These are phyloP conservation scores for Hyperoplus immaculatus DNA, from an alignment of 2,797 vertebrate genomes.

Conservation along the genomic window DNA sequence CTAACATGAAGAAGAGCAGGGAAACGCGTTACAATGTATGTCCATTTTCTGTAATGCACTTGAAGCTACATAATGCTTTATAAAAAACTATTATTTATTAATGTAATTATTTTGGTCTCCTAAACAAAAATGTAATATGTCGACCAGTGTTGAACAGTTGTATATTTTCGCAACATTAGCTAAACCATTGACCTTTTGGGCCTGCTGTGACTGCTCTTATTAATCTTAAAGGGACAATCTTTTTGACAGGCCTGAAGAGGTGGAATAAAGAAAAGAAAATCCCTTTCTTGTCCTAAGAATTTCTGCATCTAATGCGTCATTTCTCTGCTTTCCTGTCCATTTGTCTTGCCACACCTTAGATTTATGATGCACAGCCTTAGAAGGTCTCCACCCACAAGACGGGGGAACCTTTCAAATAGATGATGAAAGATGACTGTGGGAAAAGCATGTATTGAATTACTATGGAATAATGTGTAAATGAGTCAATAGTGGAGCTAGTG, in stretches of 20 bases:
- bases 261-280: too few species aligned
- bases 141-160: too few species aligned
- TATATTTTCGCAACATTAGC: too few species aligned
- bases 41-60: neutral
- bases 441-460: neutral
- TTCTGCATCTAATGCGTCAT: neutral
- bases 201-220: too few species aligned
- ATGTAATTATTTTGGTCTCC: too few species aligned
- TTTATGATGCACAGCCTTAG: neutral
- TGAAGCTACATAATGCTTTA: neutral
- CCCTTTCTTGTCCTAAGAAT: too few species aligned
- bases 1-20: neutral
- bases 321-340: neutral
- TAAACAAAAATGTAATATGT: too few species aligned
- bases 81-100: neutral
- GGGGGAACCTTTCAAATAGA: neutral
- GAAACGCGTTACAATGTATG: neutral
- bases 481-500: neutral
- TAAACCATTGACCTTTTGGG: too few species aligned
- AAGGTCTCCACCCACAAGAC: neutral
- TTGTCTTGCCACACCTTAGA: neutral
- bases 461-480: neutral
- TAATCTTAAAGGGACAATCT: too few species aligned
- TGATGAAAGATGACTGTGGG: neutral
- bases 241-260: neutral